phyloP scores from a whole-genome alignment of 1,140 invertebrate species.

The Hesperophylax magnus region DNA sequence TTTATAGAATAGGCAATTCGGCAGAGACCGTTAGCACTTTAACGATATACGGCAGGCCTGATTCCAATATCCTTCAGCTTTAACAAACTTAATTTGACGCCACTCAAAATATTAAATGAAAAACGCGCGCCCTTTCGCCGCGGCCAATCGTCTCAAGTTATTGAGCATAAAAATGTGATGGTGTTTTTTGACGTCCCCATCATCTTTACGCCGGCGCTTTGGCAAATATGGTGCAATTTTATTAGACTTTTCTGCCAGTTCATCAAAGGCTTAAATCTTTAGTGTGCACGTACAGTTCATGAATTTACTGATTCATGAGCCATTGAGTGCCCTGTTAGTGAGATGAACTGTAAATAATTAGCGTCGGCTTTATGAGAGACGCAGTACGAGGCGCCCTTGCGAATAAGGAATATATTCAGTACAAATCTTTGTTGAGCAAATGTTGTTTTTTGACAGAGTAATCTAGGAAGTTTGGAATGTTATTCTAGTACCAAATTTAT shows the following conservation, averaged over 20 bases:
- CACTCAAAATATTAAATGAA: slow-evolving; percentile 35
- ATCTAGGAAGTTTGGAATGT: too few species aligned
- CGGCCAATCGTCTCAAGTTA: slow-evolving; percentile 8
- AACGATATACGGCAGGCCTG: not conserved
- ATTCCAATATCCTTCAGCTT: slow-evolving; percentile 7
- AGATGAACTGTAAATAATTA: not conserved
- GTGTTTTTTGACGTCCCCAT: slow-evolving; percentile 14
- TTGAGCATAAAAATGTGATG: slow-evolving; percentile 19
- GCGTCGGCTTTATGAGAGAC: too few species aligned
- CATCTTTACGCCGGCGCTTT: slow-evolving; percentile 19
- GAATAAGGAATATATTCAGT: too few species aligned
- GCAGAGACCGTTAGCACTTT: not conserved
- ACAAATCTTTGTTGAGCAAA: too few species aligned
- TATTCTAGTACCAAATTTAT: too few species aligned
- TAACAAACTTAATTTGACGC: slow-evolving; percentile 15
- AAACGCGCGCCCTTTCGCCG: not conserved
- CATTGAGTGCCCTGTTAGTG: not conserved
- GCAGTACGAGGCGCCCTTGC: too few species aligned
- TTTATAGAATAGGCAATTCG: not conserved
- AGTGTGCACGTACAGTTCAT: not conserved
- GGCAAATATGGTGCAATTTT: slow-evolving; percentile 30
- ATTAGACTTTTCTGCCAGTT: not conserved
- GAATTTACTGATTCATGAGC: not conserved
- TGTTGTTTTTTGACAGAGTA: too few species aligned
- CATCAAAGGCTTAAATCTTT: slow-evolving; percentile 10